Percentiles rank a stretch among this genome's conserved stretches.
These are phyloP conservation scores for Danio aesculapii DNA, from an alignment of 2,797 vertebrate genomes.

Conservation along the genomic window DNA sequence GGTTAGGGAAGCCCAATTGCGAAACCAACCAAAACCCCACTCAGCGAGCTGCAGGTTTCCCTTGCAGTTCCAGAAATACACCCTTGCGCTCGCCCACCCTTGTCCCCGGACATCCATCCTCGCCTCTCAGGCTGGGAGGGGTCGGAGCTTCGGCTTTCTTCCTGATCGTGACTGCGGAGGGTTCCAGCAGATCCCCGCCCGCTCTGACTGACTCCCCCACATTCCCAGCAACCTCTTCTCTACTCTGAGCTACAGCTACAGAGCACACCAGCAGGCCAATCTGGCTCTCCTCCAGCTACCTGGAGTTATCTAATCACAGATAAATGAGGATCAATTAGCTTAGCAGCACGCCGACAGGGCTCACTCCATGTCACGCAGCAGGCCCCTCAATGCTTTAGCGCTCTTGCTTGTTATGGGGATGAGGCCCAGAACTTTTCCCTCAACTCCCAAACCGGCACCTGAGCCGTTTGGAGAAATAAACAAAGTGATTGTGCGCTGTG, in stretches of 20 bases:
- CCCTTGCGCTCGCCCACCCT: constrained; percentile 80
- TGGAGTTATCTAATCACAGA: constrained; percentile 76
- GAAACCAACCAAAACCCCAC: constrained; percentile 79
- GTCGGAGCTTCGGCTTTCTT: constrained; percentile 73
- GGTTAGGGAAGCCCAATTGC: constrained; percentile 84
- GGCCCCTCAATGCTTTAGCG: constrained; percentile 2
- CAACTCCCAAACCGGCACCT: constrained; percentile 6
- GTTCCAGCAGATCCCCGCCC: constrained; percentile 74
- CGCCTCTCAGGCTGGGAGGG: constrained; percentile 77
- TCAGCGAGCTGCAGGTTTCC: constrained; percentile 78
- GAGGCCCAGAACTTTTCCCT: constrained; percentile 24
- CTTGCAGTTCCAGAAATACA: constrained; percentile 84
- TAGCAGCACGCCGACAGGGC: background rate
- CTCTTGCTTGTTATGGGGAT: background rate
- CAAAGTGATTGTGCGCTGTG: constrained; percentile 3
- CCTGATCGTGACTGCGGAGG: constrained; percentile 79
- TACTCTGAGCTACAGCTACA: constrained; percentile 67
- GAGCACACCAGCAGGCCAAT: constrained; percentile 67
- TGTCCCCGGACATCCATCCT: constrained; percentile 80
- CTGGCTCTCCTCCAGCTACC: constrained; percentile 75
- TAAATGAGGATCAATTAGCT: constrained; percentile 40
- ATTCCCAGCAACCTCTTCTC: constrained; percentile 68
- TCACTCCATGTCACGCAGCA: constrained; percentile 7
- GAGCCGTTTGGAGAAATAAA: constrained; percentile 24
- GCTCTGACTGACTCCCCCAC: constrained; percentile 70